Percentiles rank a stretch among this genome's conserved stretches.
Conservation (phyloP, 1,140 invertebrate genomes). For the Mylabris phalerata region DNA sequence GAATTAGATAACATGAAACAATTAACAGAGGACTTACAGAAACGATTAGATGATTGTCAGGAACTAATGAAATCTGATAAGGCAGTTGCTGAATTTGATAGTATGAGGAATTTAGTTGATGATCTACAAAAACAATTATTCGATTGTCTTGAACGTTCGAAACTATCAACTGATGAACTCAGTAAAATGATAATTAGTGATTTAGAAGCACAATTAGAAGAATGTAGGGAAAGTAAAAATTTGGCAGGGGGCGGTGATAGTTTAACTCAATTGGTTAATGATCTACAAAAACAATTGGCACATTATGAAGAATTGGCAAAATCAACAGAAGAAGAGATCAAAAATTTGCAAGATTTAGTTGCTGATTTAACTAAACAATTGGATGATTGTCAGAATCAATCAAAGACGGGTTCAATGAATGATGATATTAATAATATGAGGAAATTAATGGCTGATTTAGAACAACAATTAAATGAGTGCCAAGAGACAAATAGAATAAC, state of each 20-base stretch:
- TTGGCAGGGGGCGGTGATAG: too few species aligned
- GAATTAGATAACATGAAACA: too few species aligned
- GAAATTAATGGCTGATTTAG: conserved; percentile 15
- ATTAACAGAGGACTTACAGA: conserved; percentile 18
- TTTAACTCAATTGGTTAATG: too few species aligned
- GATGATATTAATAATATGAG: conserved; percentile 6
- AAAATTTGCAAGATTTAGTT: conserved; percentile 6
- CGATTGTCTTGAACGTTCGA: too few species aligned
- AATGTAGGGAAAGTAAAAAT: too few species aligned
- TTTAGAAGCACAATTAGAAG: too few species aligned
- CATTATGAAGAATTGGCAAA: too few species aligned
- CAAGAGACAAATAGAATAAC: conserved; percentile 8
- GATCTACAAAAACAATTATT: conserved; percentile 4
- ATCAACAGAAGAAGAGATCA: too few species aligned
- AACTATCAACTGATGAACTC: too few species aligned
- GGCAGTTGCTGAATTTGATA: conserved; percentile 19
- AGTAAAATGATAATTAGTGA: too few species aligned
- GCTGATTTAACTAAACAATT: conserved; percentile 6
- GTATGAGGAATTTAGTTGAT: conserved; percentile 11
- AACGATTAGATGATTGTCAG: conserved; percentile 26
- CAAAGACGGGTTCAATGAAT: conserved; percentile 14
- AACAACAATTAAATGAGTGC: conserved; percentile 8
- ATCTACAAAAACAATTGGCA: too few species aligned
- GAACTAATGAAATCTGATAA: conserved; percentile 5
- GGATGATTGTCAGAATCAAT: conserved; percentile 15